Base-by-base conservation (phyloP, 2,113 vertebrate genomes). In the Eolophus roseicapilla region DNA sequence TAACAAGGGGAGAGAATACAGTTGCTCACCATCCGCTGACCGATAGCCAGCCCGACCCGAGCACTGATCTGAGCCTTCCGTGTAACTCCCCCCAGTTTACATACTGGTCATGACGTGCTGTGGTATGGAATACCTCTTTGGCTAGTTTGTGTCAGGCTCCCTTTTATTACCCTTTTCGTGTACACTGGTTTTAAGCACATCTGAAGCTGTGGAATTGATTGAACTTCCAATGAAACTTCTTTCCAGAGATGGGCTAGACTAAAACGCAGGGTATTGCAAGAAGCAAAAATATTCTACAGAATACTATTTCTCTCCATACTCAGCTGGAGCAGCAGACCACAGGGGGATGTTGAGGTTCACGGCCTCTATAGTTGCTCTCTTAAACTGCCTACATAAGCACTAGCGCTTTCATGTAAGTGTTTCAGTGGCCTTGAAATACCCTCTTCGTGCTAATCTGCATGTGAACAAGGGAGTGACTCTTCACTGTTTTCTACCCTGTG, bases 161-260 rank as follows among this genome's bases (percentile, higher is more conserved):
- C 70, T 91, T 94, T 93, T 96, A 62, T 90, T 93, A 50, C 15
- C 6, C n/a, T 90, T 95, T 94, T 96, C 31, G 74, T 88, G 63
- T 94, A 29, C 18, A 16, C 68, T 91, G 37, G 63, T 89, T 97
- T 95, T 91, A 96, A 96, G 92, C 69, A 68, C 39, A 80, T 94
- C 95, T 91, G 86, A 95, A 96, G 79, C 73, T 83, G 60, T 78
- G 43, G 70, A 90, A 91, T 19, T 83, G 78, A 93, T 91, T 90
- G 68, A 93, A 90, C 83, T 92, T 93, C 43, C 53, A 93, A 29
- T 70, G 68, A 89, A 91, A 29, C 43, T 77, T 79, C 73, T 77
- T 90, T 82, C 90, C 49, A 86, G 57, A 90, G 69, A 83, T 82
- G 53, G 25, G 31, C 39, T 71, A 67, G 39, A 24, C 43, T 87